These are phyloP conservation scores for Leucophenga montana DNA, from an alignment of 2,888 invertebrate species.

Conservation along the genomic window DNA sequence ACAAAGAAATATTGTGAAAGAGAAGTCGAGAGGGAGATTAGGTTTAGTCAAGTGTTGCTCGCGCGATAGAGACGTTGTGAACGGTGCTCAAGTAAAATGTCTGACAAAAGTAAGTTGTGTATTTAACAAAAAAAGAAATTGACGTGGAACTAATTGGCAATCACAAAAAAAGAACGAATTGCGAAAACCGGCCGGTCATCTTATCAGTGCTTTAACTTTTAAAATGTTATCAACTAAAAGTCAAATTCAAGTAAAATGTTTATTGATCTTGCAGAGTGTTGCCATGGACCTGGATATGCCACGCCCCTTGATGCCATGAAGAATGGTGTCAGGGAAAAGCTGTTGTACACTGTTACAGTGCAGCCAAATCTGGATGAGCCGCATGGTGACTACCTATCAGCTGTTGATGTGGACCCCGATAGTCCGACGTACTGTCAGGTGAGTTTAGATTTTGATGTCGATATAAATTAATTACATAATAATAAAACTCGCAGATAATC, in stretches of 20 bases:
- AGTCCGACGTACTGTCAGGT: constrained; percentile 91
- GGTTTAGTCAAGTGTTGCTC: neutral
- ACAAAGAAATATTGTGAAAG: no score
- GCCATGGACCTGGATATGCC: constrained; percentile 82
- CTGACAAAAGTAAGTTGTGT: constrained; percentile 21
- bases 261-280: constrained; percentile 57
- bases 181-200: neutral
- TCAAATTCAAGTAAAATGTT: no score
- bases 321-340: constrained; percentile 86
- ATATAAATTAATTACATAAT: neutral
- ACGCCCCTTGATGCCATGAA: constrained; percentile 88
- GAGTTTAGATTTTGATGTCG: neutral
- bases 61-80: neutral
- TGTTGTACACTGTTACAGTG: constrained; percentile 92
- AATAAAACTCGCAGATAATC: constrained; percentile 80
- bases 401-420: constrained; percentile 91
- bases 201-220: neutral
- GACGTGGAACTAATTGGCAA: neutral
- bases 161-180: neutral
- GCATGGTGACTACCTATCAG: constrained; percentile 90
- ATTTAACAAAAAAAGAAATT: neutral
- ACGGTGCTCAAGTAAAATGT: neutral
- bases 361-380: constrained; percentile 79
- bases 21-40: no score
- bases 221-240: neutral